Percentiles rank a stretch among this genome's conserved stretches.
These are phyloP conservation scores for Cartodere bifasciata DNA, from an alignment of 2,888 invertebrate genomes.

Conservation along the genomic window DNA sequence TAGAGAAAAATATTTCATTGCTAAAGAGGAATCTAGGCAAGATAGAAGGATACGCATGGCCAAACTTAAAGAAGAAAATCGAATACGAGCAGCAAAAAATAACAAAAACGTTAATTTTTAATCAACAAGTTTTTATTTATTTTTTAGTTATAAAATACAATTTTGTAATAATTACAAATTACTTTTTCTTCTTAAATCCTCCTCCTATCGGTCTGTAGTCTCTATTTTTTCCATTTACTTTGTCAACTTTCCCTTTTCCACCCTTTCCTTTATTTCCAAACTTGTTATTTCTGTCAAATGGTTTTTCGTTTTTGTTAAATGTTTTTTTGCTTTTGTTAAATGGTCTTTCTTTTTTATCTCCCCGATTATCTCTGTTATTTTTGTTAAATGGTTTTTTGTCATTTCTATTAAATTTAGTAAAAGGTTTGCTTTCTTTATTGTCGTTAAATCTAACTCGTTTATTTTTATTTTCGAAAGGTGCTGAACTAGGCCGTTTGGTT, in stretches of 20 bases:
- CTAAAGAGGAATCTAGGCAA: conserved; percentile 50
- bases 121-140: too few species aligned
- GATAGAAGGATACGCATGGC: conserved; percentile 42
- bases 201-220: conserved; percentile 28
- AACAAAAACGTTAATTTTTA: too few species aligned
- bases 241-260: conserved; percentile 18
- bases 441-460: conserved; percentile 20
- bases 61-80: conserved; percentile 24
- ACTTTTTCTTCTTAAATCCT: conserved; percentile 10
- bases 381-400: conserved; percentile 8
- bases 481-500: conserved; percentile 19
- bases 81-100: conserved; percentile 20
- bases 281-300: not conserved
- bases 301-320: conserved; percentile 10
- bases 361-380: conserved; percentile 3
- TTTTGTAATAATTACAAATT: not conserved
- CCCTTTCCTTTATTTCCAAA: conserved; percentile 7
- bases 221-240: conserved; percentile 24
- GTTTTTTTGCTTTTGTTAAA: too few species aligned
- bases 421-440: not conserved
- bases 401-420: not conserved
- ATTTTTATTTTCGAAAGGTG: conserved; percentile 20
- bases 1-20: conserved; percentile 58
- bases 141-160: not conserved
- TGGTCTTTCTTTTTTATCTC: conserved; percentile 7